A percentile compares a stretch with the other conserved stretches of the same genome.
These are phyloP conservation scores for Cyphomyrus discorhynchus DNA, from an alignment of 2,113 vertebrate species.

Conservation along the genomic window DNA sequence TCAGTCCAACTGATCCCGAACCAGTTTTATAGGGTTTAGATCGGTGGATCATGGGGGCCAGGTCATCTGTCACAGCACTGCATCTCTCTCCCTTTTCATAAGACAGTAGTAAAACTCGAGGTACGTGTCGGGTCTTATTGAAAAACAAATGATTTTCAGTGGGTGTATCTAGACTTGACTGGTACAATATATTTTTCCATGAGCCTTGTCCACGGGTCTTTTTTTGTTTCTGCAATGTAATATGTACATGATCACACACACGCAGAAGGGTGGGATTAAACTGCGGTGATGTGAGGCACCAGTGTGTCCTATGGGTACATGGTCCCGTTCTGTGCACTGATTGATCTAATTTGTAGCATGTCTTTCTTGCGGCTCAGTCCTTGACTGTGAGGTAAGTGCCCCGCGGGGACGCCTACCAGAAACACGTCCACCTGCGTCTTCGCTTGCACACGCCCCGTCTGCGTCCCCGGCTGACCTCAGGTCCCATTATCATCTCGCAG, in stretches of 20 bases:
- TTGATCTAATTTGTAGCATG: background rate
- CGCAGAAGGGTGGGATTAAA: background rate
- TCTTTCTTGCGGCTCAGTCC: background rate
- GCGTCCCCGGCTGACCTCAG: background rate
- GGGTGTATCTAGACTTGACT: background rate
- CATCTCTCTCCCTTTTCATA: background rate
- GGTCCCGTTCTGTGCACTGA: background rate
- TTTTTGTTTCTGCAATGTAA: background rate
- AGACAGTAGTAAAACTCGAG: background rate
- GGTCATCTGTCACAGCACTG: background rate
- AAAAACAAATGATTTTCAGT: background rate
- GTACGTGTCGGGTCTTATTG: background rate
- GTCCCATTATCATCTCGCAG: constrained; percentile 45
- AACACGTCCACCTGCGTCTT: background rate
- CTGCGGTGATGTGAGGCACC: background rate
- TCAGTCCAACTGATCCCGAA: background rate
- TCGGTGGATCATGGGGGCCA: background rate
- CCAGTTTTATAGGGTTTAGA: background rate
- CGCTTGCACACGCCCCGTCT: background rate
- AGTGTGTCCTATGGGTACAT: background rate
- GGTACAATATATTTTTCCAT: background rate
- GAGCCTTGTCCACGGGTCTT: background rate
- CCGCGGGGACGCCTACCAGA: background rate
- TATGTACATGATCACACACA: background rate
- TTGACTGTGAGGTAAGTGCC: background rate